These are phyloP conservation scores for Danio choprae DNA, from an alignment of 2,797 vertebrate genomes.

Conservation along the genomic window DNA sequence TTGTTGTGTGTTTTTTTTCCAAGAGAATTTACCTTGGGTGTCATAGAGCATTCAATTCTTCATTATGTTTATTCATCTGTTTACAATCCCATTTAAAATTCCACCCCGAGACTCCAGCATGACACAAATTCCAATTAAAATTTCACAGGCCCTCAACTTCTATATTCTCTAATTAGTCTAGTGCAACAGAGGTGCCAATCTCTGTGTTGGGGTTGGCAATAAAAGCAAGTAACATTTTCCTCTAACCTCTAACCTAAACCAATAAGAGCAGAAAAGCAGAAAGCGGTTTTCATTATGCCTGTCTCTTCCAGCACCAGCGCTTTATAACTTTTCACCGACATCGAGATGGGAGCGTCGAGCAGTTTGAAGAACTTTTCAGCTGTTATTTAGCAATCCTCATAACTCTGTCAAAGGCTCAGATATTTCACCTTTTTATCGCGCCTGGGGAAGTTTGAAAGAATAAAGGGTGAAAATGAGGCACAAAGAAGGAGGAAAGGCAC, in stretches of 20 bases:
- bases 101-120: constrained; percentile 20
- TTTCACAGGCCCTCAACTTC: constrained; percentile 43
- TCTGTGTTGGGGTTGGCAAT: constrained; percentile 24
- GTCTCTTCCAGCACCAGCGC: constrained; percentile 8
- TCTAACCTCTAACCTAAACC: constrained; percentile 31
- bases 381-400: constrained; percentile 30
- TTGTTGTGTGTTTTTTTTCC: too few relatives aligned
- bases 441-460: constrained; percentile 31
- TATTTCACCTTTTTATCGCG: constrained; percentile 41
- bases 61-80: constrained; percentile 47
- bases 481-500: background rate
- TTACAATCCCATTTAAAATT: constrained; percentile 45
- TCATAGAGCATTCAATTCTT: constrained; percentile 40
- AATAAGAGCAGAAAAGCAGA: background rate
- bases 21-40: background rate
- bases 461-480: constrained; percentile 1
- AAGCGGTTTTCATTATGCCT: background rate
- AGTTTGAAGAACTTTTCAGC: constrained; percentile 37
- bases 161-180: constrained; percentile 42
- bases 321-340: background rate
- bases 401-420: constrained; percentile 31
- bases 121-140: constrained; percentile 52
- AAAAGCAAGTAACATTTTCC: background rate
- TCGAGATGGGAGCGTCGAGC: constrained; percentile 9
- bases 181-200: constrained; percentile 37